Evolutionary conservation across 2,888 invertebrate species (phyloP).

Genomic region (Euproctis similis): DNA sequence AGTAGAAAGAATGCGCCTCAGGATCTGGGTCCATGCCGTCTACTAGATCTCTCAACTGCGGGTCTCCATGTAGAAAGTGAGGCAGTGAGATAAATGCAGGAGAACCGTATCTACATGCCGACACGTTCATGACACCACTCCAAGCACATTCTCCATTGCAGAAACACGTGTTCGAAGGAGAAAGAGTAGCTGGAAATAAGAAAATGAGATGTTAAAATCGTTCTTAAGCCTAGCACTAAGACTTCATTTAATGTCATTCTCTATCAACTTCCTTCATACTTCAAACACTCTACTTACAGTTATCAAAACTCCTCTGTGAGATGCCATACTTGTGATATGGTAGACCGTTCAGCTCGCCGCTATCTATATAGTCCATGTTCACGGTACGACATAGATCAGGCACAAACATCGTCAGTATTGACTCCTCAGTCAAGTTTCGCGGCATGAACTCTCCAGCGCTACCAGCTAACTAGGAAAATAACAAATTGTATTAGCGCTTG

Average conservation of each 20-base stretch:
- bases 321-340: slow-evolving; percentile 80
- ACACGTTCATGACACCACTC: slow-evolving; percentile 85
- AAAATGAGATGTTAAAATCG: not conserved
- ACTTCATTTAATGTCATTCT: too few species aligned
- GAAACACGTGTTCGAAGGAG: slow-evolving; percentile 80
- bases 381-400: slow-evolving; percentile 85
- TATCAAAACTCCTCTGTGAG: slow-evolving; percentile 80
- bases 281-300: slow-evolving; percentile 59
- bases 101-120: slow-evolving; percentile 85
- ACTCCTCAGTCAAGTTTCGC: slow-evolving; percentile 75
- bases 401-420: slow-evolving; percentile 74
- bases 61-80: slow-evolving; percentile 87
- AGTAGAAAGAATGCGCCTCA: slow-evolving; percentile 83
- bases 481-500: too few species aligned
- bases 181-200: slow-evolving; percentile 67
- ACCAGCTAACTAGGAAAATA: slow-evolving; percentile 70
- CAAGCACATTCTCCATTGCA: slow-evolving; percentile 84
- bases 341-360: slow-evolving; percentile 75
- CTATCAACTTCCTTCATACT: too few species aligned
- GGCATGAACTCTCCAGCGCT: slow-evolving; percentile 89
- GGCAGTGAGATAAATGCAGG: slow-evolving; percentile 91
- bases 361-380: slow-evolving; percentile 77
- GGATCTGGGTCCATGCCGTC: slow-evolving; percentile 82
- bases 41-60: slow-evolving; percentile 77
- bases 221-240: too few species aligned